Percentiles rank a stretch among this genome's conserved stretches.
phyloP scores from a whole-genome alignment of 2,888 invertebrate species.

The Tenthredo mesomela region DNA sequence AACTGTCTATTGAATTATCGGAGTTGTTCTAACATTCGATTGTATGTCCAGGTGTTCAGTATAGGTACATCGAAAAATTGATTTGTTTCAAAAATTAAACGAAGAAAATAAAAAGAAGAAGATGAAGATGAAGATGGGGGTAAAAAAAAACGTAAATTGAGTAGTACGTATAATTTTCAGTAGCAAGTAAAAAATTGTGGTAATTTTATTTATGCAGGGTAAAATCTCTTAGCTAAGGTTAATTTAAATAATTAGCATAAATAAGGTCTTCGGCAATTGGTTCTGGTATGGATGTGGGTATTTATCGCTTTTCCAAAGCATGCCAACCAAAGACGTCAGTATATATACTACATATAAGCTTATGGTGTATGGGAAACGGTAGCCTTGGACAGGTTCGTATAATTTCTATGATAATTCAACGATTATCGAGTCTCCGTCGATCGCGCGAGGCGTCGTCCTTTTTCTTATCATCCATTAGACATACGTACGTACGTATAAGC shows the following conservation, averaged over 20 bases:
- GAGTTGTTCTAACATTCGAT: not conserved
- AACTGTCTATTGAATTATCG: slow-evolving; percentile 61
- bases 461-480: slow-evolving; percentile 35
- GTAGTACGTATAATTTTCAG: no score
- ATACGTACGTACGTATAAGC: not conserved
- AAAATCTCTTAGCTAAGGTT: not conserved
- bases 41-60: not conserved
- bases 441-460: not conserved
- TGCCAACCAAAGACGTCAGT: not conserved
- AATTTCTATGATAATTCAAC: slow-evolving; percentile 60
- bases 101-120: not conserved
- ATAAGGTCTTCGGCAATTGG: slow-evolving; percentile 44
- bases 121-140: not conserved
- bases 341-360: not conserved
- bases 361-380: slow-evolving; percentile 32
- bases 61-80: not conserved
- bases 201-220: not conserved
- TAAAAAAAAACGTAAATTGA: not conserved
- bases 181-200: not conserved
- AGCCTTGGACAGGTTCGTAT: slow-evolving; percentile 54
- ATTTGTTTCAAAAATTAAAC: not conserved
- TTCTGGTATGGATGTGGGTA: not conserved
- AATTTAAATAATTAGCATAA: slow-evolving; percentile 19
- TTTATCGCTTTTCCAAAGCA: not conserved
- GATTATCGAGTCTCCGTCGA: slow-evolving; percentile 56